Percentiles rank a stretch among this genome's conserved stretches.
These are phyloP conservation scores for Danio choprae DNA, from an alignment of 2,797 vertebrate species.

Conservation along the genomic window DNA sequence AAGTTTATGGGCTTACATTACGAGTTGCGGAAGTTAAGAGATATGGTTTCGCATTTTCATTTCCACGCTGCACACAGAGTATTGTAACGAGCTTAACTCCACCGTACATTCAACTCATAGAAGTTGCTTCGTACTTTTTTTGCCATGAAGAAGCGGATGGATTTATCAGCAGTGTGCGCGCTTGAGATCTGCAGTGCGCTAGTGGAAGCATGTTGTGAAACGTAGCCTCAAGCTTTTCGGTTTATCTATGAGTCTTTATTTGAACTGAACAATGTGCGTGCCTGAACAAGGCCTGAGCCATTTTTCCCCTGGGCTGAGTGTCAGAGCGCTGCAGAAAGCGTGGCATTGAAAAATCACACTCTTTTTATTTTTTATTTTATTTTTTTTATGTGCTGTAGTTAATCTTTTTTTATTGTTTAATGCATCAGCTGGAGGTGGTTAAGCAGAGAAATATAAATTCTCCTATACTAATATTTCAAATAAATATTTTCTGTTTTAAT, in stretches of 20 bases:
- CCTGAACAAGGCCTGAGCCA: slow-evolving; percentile 69
- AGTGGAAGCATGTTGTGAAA: slow-evolving; percentile 75
- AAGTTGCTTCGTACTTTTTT: not conserved
- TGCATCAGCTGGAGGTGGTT: not conserved
- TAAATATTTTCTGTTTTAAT: no score
- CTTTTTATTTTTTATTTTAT: no score
- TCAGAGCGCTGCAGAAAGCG: not conserved
- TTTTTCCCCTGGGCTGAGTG: slow-evolving; percentile 14
- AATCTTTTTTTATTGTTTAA: slow-evolving; percentile 23
- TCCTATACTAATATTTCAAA: no score
- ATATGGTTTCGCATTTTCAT: not conserved
- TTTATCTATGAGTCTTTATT: slow-evolving; percentile 55
- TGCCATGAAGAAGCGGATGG: not conserved
- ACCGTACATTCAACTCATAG: slow-evolving; percentile 2
- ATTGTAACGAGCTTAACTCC: not conserved
- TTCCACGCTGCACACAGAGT: not conserved
- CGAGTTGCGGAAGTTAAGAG: not conserved
- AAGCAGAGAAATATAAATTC: no score
- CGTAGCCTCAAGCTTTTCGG: slow-evolving; percentile 70
- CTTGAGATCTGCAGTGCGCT: slow-evolving; percentile 68
- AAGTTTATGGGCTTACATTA: slow-evolving; percentile 22
- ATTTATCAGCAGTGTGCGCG: slow-evolving; percentile 17
- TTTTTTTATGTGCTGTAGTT: not conserved
- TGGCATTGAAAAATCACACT: not conserved
- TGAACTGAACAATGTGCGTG: slow-evolving; percentile 70